A percentile compares a stretch with the other conserved stretches of the same genome.
These are phyloP conservation scores for Geotrypetes seraphini DNA, from an alignment of 2,797 vertebrate species.

Conservation along the genomic window DNA sequence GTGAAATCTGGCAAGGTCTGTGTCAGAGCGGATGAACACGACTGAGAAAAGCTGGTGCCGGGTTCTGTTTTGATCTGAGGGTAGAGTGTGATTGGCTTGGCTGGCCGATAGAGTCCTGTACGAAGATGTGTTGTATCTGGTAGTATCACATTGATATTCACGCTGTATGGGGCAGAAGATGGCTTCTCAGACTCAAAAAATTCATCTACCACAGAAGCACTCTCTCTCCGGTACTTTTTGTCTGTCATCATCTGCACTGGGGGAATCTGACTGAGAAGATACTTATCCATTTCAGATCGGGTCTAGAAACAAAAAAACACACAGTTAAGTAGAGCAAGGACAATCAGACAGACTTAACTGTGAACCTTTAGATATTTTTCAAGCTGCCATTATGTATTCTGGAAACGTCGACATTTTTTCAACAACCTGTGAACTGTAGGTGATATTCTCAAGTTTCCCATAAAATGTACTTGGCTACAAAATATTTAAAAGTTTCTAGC, in stretches of 20 bases:
- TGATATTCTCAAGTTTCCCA: no score
- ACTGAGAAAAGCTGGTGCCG: constrained; percentile 46
- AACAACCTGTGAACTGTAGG: background rate
- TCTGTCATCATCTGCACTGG: constrained; percentile 37
- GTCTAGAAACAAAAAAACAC: constrained; percentile 24
- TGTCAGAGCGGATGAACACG: constrained; percentile 46
- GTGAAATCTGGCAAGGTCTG: constrained; percentile 80
- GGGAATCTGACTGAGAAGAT: constrained; percentile 49
- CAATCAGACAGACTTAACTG: fast-evolving
- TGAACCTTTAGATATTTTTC: fast-evolving
- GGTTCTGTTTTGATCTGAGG: constrained; percentile 73
- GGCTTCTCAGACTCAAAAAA: constrained; percentile 78
- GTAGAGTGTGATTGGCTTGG: constrained; percentile 28
- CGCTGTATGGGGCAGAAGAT: constrained; percentile 58
- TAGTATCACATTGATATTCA: constrained; percentile 85
- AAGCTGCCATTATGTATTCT: background rate
- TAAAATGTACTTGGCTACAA: no score
- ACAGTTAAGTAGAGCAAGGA: background rate
- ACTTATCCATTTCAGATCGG: constrained; percentile 75
- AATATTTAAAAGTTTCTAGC: no score
- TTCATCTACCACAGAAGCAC: constrained; percentile 81
- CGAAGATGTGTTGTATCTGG: constrained; percentile 76
- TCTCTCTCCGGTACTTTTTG: constrained; percentile 78
- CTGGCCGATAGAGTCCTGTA: constrained; percentile 71
- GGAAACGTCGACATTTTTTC: background rate